Evolutionary conservation across 2,113 vertebrate species (phyloP), one percentile per base, ranked within the genome.

Genomic region (Acinonyx jubatus): DNA sequence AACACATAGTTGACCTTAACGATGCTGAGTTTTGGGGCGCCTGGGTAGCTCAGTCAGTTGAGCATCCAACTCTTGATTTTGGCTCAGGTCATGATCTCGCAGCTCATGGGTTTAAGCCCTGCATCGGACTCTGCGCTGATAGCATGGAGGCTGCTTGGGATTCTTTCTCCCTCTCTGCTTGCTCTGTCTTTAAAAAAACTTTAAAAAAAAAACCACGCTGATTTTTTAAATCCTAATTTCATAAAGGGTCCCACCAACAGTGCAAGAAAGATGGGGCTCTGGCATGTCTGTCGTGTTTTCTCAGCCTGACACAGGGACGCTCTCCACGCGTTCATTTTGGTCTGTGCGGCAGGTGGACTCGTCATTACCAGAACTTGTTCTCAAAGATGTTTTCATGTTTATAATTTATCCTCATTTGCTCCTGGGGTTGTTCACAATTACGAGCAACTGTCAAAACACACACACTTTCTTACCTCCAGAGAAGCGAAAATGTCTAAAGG

Each of bases 181-280:
- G 52, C 52, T 4, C 52, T 55, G 4, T 55, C 52, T 55, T 55
- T 15, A 4, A 55, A 55, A 23, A 61, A 61, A 9, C 57, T 61
- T 61, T 61, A 8, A 23, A 61, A 61, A 57, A 57, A 55, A n/a
- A 19, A 19, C 63, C 38, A 29, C 3, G 14, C 41, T 29, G 27
- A 2, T 7, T 19, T 8, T 29, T 4, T 12, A 90, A 41, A n/a
- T 15, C 61, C 29, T 31, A 33, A 31, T 2, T 6, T 57, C 33
- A 6, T 5, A 23, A 31, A 27, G 79, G 41, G 10, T 8, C 15
- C 80, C 57, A 7, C 12, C 36, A 16, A 10, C 36, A 18, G 15
- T 0, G 5, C 23, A 13, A 55, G 29, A 38, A 10, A 4, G 36
- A 3, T 0, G 4, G 50, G 86, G 1, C 33, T 33, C 90, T 3